Conservation (phyloP, 2,797 vertebrate species). For the Chloroceryle amazona region DNA sequence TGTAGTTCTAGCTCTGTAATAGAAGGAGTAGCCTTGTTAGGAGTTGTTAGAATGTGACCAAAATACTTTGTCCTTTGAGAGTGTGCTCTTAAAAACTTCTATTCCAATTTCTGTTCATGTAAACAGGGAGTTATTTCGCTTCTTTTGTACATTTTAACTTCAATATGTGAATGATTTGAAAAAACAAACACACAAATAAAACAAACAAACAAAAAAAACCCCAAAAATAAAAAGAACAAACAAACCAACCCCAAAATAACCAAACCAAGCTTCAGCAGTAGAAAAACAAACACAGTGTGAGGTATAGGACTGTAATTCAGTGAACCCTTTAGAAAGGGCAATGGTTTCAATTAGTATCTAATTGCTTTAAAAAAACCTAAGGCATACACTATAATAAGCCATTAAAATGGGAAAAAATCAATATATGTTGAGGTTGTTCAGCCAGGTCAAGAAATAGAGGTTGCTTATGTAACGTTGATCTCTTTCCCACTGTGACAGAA, state of each 20-base stretch:
- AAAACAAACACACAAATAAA: not conserved
- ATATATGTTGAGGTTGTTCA: constrained; percentile 46
- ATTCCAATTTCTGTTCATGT: not conserved
- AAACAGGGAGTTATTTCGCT: not conserved
- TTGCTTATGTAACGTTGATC: constrained; percentile 42
- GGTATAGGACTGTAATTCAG: not conserved
- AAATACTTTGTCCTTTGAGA: not conserved
- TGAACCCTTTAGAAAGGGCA: constrained; percentile 21
- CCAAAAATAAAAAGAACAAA: not conserved
- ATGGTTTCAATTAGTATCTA: constrained; percentile 36
- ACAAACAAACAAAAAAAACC: not conserved
- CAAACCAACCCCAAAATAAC: too few relatives aligned
- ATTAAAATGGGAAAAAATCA: constrained; percentile 57
- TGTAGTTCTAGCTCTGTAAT: not conserved
- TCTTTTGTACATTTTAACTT: not conserved
- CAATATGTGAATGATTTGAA: not conserved
- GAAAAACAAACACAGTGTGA: constrained; percentile 27
- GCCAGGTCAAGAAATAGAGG: constrained; percentile 65
- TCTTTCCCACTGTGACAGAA: constrained; percentile 13
- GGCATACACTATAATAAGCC: constrained; percentile 16
- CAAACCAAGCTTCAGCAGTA: not conserved
- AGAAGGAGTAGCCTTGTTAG: not conserved
- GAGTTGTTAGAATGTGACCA: not conserved
- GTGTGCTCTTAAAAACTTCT: not conserved
- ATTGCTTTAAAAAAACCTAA: constrained; percentile 27